Percentiles rank a stretch among this genome's conserved stretches.
phyloP scores from a whole-genome alignment of 2,113 vertebrate species.

The Salminus brasiliensis region DNA sequence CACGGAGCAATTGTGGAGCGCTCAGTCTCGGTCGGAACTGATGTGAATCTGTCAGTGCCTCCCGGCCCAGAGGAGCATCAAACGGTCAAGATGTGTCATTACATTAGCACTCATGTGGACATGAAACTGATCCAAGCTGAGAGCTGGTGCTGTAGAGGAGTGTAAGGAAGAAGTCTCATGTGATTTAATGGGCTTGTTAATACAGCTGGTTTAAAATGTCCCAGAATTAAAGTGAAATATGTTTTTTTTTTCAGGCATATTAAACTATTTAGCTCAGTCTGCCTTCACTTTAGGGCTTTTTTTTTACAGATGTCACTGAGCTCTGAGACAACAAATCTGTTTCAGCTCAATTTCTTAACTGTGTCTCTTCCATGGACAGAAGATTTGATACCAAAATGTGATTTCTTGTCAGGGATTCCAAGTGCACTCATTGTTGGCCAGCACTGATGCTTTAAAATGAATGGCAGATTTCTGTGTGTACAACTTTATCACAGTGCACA shows the following conservation, averaged over 20 bases:
- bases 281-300: background rate
- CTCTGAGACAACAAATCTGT: background rate
- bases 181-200: background rate
- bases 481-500: background rate
- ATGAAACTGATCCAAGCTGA: background rate
- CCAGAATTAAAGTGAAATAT: background rate
- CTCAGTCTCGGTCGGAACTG: background rate
- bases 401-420: background rate
- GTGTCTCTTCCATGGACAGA: background rate
- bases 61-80: background rate
- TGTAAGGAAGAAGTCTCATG: background rate
- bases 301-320: background rate
- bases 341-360: background rate
- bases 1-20: background rate
- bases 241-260: constrained; percentile 6
- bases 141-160: background rate
- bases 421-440: background rate
- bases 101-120: background rate
- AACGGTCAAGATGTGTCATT: background rate
- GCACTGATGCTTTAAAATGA: background rate
- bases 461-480: background rate
- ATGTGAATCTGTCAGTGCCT: background rate
- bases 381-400: constrained; percentile 8
- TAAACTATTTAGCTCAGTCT: constrained; percentile 9
- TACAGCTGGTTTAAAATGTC: background rate